These are phyloP conservation scores for Carduelis carduelis DNA, from an alignment of 2,797 vertebrate species.

Conservation along the genomic window DNA sequence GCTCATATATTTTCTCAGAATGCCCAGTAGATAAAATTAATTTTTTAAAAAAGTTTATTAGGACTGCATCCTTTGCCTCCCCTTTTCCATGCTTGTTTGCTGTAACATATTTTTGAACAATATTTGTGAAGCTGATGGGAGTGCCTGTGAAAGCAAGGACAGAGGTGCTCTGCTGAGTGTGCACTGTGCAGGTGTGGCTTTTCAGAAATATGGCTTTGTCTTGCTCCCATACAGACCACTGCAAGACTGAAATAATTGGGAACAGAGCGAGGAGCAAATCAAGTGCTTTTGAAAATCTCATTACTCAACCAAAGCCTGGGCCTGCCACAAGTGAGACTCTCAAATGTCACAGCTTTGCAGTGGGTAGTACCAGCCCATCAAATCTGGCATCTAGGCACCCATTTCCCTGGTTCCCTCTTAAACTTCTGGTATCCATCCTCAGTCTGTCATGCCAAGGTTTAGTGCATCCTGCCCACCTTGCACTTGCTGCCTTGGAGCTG, in stretches of 20 bases:
- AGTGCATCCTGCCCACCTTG: rapidly evolving
- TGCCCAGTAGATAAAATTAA: neutral
- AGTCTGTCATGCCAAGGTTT: neutral
- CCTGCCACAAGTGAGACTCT: neutral
- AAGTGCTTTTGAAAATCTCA: neutral
- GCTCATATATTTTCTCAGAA: neutral
- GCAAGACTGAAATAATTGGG: neutral
- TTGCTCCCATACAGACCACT: neutral
- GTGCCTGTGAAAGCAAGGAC: neutral
- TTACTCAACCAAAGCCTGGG: neutral
- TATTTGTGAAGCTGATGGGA: neutral
- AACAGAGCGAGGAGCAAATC: neutral
- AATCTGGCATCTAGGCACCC: rapidly evolving
- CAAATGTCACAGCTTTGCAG: neutral
- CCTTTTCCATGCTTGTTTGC: neutral
- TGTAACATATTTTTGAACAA: neutral
- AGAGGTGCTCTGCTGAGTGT: neutral
- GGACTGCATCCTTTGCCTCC: neutral
- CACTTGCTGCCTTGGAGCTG: neutral
- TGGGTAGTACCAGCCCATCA: neutral
- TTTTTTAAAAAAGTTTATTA: neutral
- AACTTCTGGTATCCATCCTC: neutral
- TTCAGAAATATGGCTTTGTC: neutral
- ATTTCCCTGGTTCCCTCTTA: neutral
- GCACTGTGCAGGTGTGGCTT: neutral